Evolutionary conservation across 1,140 invertebrate genomes (phyloP), one percentile per base, ranked within the genome.

Genomic region (Augochlora pura): DNA sequence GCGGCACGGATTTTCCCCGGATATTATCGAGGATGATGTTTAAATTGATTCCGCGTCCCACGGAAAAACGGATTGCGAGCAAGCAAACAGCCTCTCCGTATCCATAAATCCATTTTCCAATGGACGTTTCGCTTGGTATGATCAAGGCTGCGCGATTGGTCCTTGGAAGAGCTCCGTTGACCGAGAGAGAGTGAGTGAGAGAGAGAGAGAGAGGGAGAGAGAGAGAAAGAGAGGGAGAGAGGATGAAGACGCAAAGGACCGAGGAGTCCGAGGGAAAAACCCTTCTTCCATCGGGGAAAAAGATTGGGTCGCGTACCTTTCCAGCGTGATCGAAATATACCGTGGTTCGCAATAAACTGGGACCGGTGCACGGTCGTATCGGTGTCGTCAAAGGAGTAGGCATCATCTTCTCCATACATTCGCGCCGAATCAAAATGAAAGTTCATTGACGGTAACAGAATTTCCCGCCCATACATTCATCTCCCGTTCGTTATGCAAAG

Each of bases 221-320:
- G n/a, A n/a, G n/a, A n/a, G n/a, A n/a, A n/a, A n/a, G n/a, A n/a
- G n/a, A n/a, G n/a, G n/a, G n/a, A n/a, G n/a, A n/a, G n/a, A 62
- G 49, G 63, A 80, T 49, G 23, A 21, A 54, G 16, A 23, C 6
- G 18, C n/a, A 63, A 60, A 39, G 57, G 21, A 21, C 1, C 18
- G 27, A 39, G 63, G 25, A 52, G n/a, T 69, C 52, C 12, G 21
- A 14, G 42, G 10, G 18, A 42, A 42, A 32, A 75, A 1, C 14
- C 16, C 59, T 63, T 76, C 67, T 23, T 52, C 32, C 32, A 32
- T 27, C 8, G 8, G 4, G 4, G 65, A 76, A 21, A 27, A 76
- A 85, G 82, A 85, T 85, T 81, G 82, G 62, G 72, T 85, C 82
- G 81, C 72, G 82, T 81, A 32, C 32, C 52, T 78, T n/a, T 32